Evolutionary conservation across 30 jellyfish, hydroid and myxozoan genomes (phyloP), one percentile per base, ranked within the genome.

Genomic region (Cassiopea andromeda): DNA sequence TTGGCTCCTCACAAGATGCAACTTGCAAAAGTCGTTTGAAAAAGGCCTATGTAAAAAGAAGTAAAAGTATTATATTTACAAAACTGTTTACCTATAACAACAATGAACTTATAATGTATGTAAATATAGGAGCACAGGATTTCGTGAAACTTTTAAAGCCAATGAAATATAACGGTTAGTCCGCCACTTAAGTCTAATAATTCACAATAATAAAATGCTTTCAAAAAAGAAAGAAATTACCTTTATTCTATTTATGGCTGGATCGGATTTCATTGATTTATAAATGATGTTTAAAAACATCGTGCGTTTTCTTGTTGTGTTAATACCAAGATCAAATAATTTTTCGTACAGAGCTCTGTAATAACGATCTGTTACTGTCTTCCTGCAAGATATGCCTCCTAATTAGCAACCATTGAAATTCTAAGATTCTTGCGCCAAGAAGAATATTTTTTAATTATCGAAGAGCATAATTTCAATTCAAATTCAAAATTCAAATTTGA

Each of bases 361-460:
- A 54, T 87, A 96, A 2, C 99, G 97, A 79, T 96, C 99, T 43
- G 99, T 85, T 2, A 96, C 97, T 8, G 96, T 82, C 76, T 92
- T 90, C 87, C 99, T 95, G 82, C n/a, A 73, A 66, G 6, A 66
- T 18, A 73, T 50, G 59, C 46, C 12, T 54, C 18, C 9, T 44
- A 68, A 81, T 84, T 7, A 18, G 57, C 38, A 44, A 47, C 12
- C 1, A 5, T 6, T 6, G 16, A 44, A 66, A 3, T 81, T 7
- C 64, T 3, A 54, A 27, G 38, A 27, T 27, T 27, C 38, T 27
- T 27, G 38, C 38, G 38, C 38, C 38, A 27, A 27, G 38, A 27
- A 27, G 38, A 27, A 27, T 27, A 27, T 27, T 27, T 27, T 27
- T 27, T 27, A 27, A 27, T 27, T 27, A 27, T 27, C 38, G 38